Evolutionary conservation across 1,140 invertebrate genomes (phyloP), one percentile per base, ranked within the genome.

Genomic region (Aphaenogaster rudis): DNA sequence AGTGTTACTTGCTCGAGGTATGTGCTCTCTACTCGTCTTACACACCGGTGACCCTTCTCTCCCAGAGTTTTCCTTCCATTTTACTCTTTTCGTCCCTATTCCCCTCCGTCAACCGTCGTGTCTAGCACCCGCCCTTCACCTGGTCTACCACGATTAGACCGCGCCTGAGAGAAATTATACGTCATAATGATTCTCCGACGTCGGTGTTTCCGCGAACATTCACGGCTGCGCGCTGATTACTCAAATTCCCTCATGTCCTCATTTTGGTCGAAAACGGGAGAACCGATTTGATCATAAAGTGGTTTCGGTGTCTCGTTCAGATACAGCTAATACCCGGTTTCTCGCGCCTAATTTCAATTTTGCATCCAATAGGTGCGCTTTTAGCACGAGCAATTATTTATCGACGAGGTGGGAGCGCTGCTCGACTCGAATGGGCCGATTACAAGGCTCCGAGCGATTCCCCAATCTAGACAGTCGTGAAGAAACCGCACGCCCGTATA

Each of bases 41-140:
- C 82, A 86, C 57, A 57, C 36, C 48, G 82, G 33, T 45, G 74
- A 86, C 59, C 63, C 61, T 79, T 66, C 61, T 79, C 74, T 42
- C 28, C 39, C 61, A 21, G 36, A 61, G 76, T 81, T 82, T 80
- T 71, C 79, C 63, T 86, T 86, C 48, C 67, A 87, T 84, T 76
- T 87, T 72, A 42, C 52, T 74, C 67, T 50, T 61, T 87, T 66
- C 21, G 39, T 69, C 21, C 64, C 48, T 69, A 81, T 59, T 69
- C 45, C 42, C 15, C 78, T 48, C 33, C 64, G 64, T 71, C 79
- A 52, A 85, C 52, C 52, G 28, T 79, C 59, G 42, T 66, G 42
- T 82, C 72, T 79, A 33, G 59, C 9, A 28, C 28, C 28, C 28
- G 28, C 21, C 21, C 78, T 57, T 45, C 21, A 52, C 36, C 54